Base-by-base conservation (phyloP, 1,140 invertebrate species). In the Dufourea novaeangliae region DNA sequence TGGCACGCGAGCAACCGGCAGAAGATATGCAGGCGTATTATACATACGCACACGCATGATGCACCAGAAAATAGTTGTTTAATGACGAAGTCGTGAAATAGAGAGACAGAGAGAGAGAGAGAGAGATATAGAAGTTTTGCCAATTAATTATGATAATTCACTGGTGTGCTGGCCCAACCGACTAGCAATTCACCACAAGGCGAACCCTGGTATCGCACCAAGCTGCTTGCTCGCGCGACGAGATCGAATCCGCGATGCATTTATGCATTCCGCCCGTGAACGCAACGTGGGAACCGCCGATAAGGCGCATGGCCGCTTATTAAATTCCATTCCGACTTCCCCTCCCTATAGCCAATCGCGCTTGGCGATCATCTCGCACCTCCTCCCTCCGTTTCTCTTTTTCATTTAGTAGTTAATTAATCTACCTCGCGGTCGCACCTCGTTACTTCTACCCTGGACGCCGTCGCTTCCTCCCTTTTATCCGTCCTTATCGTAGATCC, bases 111-210 rank as follows among this genome's bases (percentile, higher is more conserved):
- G n/a, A 77, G 64, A 62, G 66, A 52, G 39, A 64, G 50, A 68
- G 27, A 56, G 25, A 32, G 12, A 4, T 20, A 10, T 5, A 11
- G 1, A n/a, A 12, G 69, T 44, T 46, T 29, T 17, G 52, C 50
- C 56, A 76, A 79, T 83, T 83, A 84, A 84, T 82, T 83, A 84
- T 77, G 82, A 29, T 84, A 84, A 80, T 84, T 71, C 50, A 59
- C 11, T 20, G 59, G 70, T 64, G 39, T 56, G 73, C 32, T 57
- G 56, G 71, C 50, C 67, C 61, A 63, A 32, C 66, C 71, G 61
- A 46, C 14, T 82, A n/a, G 14, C 41, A 17, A 17, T 17, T 81
- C 44, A 52, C 22, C 50, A 54, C n/a, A 56, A 68, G 52, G 52
- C 44, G 52, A 22, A 11, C 29, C 12, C 11, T 7, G 34, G n/a